These are phyloP conservation scores for Drosophila recens DNA, from an alignment of 2,888 invertebrate genomes.

Conservation along the genomic window DNA sequence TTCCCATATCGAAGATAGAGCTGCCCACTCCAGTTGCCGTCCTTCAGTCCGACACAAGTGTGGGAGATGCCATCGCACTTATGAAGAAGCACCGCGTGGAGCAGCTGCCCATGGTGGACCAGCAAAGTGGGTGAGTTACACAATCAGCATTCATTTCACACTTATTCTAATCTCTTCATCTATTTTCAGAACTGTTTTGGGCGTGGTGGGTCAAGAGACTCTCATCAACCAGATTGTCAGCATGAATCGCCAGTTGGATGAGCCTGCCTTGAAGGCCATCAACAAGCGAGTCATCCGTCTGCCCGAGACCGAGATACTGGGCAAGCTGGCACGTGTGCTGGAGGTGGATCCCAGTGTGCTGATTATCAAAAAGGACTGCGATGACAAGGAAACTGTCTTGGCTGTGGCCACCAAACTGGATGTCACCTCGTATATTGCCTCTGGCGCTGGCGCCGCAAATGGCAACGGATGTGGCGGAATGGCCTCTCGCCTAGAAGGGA, in stretches of 20 bases:
- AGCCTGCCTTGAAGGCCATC: slow-evolving; percentile 88
- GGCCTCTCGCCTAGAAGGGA: not conserved
- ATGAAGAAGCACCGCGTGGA: slow-evolving; percentile 89
- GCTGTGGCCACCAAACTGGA: slow-evolving; percentile 91
- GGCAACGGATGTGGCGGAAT: slow-evolving; percentile 40
- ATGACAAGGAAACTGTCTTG: slow-evolving; percentile 87
- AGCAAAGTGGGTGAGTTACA: slow-evolving; percentile 84
- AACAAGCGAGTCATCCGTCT: slow-evolving; percentile 92
- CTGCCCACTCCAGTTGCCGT: slow-evolving; percentile 82
- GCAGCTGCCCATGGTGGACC: slow-evolving; percentile 88
- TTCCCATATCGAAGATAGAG: slow-evolving; percentile 87
- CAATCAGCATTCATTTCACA: accelerated
- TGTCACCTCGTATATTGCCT: slow-evolving; percentile 88
- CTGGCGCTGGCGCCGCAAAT: slow-evolving; percentile 54
- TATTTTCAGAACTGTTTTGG: slow-evolving; percentile 64
- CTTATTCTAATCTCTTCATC: not conserved
- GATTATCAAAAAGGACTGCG: slow-evolving; percentile 85
- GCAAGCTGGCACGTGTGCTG: slow-evolving; percentile 91
- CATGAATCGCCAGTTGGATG: slow-evolving; percentile 70
- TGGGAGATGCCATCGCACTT: slow-evolving; percentile 89
- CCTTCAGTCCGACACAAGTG: slow-evolving; percentile 87
- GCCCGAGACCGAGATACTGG: slow-evolving; percentile 89
- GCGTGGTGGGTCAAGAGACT: slow-evolving; percentile 74
- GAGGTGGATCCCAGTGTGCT: slow-evolving; percentile 93
- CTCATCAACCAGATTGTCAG: slow-evolving; percentile 80